A percentile compares a stretch with the other conserved stretches of the same genome.
phyloP scores from a whole-genome alignment of 1,140 invertebrate genomes.

The Drosophila bocki region DNA sequence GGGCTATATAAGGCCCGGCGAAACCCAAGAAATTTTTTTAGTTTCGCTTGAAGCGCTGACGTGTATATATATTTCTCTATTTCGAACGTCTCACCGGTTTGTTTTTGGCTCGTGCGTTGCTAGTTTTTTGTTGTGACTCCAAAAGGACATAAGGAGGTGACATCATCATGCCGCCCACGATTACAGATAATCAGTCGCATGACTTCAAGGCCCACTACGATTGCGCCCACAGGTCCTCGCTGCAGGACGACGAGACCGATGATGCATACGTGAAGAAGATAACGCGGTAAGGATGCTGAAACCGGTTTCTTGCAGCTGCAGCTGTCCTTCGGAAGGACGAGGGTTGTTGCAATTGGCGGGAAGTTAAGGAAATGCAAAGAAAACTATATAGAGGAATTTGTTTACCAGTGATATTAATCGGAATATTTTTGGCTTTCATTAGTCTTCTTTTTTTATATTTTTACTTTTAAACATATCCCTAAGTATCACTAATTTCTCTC shows the following conservation, averaged over 20 bases:
- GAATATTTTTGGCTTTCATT: background rate
- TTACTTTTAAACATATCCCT: background rate
- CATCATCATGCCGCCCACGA: conserved; percentile 78
- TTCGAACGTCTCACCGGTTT: background rate
- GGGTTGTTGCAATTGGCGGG: conserved; percentile 34
- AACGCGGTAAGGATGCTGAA: conserved; percentile 69
- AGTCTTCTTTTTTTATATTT: background rate
- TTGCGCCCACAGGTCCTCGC: conserved; percentile 39
- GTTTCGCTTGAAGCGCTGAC: conserved; percentile 49
- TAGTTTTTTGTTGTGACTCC: conserved; percentile 5
- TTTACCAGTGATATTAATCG: too few species aligned
- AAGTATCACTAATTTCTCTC: background rate
- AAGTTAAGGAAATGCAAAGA: background rate
- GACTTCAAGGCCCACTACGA: conserved; percentile 65
- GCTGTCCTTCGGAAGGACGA: conserved; percentile 10
- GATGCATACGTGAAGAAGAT: conserved; percentile 54
- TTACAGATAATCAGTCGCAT: conserved; percentile 56
- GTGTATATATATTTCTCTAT: conserved; percentile 35
- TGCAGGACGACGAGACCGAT: conserved; percentile 63
- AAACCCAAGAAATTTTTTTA: conserved; percentile 52
- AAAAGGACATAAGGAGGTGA: conserved; percentile 58
- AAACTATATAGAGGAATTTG: background rate
- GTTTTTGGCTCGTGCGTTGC: conserved; percentile 14
- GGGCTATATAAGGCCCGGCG: conserved; percentile 55
- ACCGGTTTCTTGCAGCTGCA: conserved; percentile 50